phyloP scores from a whole-genome alignment of 1,140 invertebrate species.

The Lepidurus arcticus region DNA sequence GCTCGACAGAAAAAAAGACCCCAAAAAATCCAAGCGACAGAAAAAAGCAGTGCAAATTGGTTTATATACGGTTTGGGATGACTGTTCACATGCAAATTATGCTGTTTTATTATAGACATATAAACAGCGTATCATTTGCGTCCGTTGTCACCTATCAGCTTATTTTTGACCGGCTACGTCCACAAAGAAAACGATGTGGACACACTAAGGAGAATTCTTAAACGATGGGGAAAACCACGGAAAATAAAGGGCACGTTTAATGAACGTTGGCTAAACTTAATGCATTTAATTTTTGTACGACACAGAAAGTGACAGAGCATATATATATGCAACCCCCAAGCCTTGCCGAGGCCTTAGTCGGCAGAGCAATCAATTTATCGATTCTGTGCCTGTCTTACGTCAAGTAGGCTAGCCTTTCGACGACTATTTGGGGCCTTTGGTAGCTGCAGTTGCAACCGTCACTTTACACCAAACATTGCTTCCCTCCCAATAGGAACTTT shows the following conservation, averaged over 20 bases:
- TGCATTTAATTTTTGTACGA: too few relatives aligned
- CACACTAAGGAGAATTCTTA: too few relatives aligned
- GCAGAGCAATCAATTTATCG: not conserved
- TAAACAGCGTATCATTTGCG: too few relatives aligned
- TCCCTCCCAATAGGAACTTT: too few relatives aligned
- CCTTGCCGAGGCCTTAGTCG: not conserved
- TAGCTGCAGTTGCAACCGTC: too few relatives aligned
- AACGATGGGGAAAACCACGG: too few relatives aligned
- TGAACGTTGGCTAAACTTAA: too few relatives aligned
- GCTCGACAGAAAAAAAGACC: slow-evolving; percentile 6
- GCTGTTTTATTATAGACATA: not conserved
- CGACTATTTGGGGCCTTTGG: not conserved
- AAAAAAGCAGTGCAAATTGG: slow-evolving; percentile 12
- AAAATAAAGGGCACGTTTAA: too few relatives aligned
- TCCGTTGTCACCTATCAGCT: too few relatives aligned
- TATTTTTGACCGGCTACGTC: too few relatives aligned
- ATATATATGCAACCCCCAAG: not conserved
- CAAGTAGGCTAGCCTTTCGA: not conserved
- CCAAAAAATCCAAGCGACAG: not conserved
- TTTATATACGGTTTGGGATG: not conserved
- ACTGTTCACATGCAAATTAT: not conserved
- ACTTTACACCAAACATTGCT: too few relatives aligned
- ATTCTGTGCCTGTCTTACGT: not conserved
- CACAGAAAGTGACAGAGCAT: not conserved
- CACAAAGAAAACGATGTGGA: too few relatives aligned